Base-by-base conservation (phyloP, 1,140 invertebrate genomes). In the Drosophila busckii region DNA sequence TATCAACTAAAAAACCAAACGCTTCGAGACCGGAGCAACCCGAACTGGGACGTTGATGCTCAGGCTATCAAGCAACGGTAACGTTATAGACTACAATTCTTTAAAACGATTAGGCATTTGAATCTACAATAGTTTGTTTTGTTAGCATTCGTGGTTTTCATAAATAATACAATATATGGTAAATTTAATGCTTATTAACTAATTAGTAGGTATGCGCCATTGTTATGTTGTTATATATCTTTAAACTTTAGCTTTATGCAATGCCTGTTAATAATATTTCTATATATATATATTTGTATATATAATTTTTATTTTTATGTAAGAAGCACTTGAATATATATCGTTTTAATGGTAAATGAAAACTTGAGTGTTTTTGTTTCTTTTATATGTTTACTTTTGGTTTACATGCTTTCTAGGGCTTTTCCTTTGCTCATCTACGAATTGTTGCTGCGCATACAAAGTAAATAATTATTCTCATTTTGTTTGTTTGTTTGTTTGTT, bases 301-400 rank as follows among this genome's bases (percentile, higher is more conserved):
- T 52, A 52, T 62, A 45, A 61, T 32, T 61, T 40, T 80, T 83
- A 76, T 70, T 70, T 82, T 86, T 86, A 84, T 84, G 67, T 86
- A 86, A 86, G 84, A 86, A 86, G 84, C 84, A 86, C 84, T 86
- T 86, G 84, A 86, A 86, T 86, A 86, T 86, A 86, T 86, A 85
- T 84, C 69, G 66, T 75, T 76, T 70, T 86, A 86, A 84, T 71
- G 62, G 67, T 78, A 76, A 86, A 82, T 78, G 46, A 80, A 73
- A 80, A 71, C 49, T 64, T 70, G 65, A 59, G 52, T 68, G 63
- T 63, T 34, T 59, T 9, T 15, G 19, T 50, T 49, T 34, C 26
- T 25, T 60, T 44, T 50, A 19, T 53, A 40, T 28, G 1, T 25
- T 22, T 49, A n/a, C 10, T 19, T 31, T 20, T 50, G 0, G 13